A percentile compares a stretch with the other conserved stretches of the same genome.
Evolutionary conservation across 1,140 invertebrate species (phyloP).

Genomic region (Ladona fulva): DNA sequence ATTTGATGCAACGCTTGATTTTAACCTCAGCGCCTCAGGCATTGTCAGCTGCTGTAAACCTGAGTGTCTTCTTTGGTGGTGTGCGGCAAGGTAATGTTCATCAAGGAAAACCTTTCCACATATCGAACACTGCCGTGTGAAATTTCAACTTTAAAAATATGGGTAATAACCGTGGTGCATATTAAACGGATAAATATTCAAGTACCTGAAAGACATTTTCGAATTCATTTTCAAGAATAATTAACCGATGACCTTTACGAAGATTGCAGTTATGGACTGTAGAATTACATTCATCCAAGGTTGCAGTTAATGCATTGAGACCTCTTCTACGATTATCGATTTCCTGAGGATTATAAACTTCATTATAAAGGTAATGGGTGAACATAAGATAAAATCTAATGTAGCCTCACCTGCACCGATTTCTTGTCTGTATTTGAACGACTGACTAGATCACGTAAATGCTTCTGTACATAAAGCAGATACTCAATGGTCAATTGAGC

Average conservation of each 20-base stretch:
- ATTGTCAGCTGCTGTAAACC: not conserved
- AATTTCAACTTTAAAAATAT: not conserved
- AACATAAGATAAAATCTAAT: not conserved
- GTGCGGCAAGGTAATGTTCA: not conserved
- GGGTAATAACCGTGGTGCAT: no score
- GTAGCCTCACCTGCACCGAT: not conserved
- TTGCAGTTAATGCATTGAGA: not conserved
- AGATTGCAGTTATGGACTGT: not conserved
- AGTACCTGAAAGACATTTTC: not conserved
- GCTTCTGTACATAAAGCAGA: slow-evolving; percentile 57
- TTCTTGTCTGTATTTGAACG: not conserved
- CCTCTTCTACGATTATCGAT: not conserved
- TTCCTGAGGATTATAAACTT: not conserved
- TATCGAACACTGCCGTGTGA: not conserved
- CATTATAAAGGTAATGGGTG: not conserved
- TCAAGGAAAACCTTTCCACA: not conserved
- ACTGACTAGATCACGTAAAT: slow-evolving; percentile 43
- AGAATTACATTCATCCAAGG: not conserved
- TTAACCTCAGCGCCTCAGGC: not conserved
- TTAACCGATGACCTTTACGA: not conserved
- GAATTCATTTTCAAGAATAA: not conserved
- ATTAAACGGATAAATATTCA: no score
- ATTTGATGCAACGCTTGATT: not conserved
- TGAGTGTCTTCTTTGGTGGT: not conserved
- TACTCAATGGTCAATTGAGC: slow-evolving; percentile 60